Evolutionary conservation across 2,888 invertebrate species (phyloP).

Genomic region (Apamea sordens): DNA sequence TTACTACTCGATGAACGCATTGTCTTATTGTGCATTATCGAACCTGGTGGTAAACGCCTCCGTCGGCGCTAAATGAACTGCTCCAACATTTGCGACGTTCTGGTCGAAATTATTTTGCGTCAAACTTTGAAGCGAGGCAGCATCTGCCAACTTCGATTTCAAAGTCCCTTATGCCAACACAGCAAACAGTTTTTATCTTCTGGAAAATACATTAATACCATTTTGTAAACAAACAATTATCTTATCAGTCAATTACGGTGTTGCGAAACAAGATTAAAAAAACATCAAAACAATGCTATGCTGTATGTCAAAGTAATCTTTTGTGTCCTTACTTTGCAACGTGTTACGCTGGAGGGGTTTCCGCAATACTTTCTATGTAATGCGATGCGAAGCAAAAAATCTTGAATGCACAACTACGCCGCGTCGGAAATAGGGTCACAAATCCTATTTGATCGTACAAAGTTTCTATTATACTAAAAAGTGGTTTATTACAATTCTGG

Average conservation of each 20-base stretch:
- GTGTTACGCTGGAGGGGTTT: constrained; percentile 23
- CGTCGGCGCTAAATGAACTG: constrained; percentile 47
- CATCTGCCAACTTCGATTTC: background rate
- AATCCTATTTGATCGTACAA: constrained; percentile 32
- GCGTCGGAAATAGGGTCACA: constrained; percentile 26
- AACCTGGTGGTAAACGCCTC: constrained; percentile 68
- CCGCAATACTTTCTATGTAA: constrained; percentile 44
- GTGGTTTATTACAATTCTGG: constrained; percentile 17
- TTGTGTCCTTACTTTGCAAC: constrained; percentile 19
- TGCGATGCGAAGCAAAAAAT: constrained; percentile 45
- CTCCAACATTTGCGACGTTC: constrained; percentile 16
- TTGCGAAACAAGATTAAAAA: constrained; percentile 40
- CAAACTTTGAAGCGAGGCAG: background rate
- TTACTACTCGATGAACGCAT: constrained; percentile 77
- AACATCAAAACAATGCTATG: constrained; percentile 33
- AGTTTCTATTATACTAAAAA: constrained; percentile 12
- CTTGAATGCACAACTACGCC: constrained; percentile 27
- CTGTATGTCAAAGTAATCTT: constrained; percentile 20
- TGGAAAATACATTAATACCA: constrained; percentile 27
- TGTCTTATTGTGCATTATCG: constrained; percentile 76
- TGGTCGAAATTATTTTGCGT: background rate
- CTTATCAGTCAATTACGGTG: constrained; percentile 53
- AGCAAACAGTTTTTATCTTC: background rate
- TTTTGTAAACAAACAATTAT: constrained; percentile 56
- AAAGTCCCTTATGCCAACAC: background rate